Percentiles rank a stretch among this genome's conserved stretches.
Evolutionary conservation across 2,113 vertebrate genomes (phyloP).

Genomic region (Gavia stellata): DNA sequence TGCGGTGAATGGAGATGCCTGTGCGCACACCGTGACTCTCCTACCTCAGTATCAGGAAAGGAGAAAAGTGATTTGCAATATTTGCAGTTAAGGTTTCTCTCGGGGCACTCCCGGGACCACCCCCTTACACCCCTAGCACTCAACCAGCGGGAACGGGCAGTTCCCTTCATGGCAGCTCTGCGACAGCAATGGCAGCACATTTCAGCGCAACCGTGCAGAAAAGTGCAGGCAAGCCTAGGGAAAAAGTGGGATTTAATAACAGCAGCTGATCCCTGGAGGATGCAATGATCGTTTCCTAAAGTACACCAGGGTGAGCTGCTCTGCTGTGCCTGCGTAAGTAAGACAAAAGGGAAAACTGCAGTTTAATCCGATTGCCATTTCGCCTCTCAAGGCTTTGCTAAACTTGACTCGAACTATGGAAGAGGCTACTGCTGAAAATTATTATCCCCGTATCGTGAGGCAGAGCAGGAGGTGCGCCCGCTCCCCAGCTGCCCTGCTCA

Average conservation of each 20-base stretch:
- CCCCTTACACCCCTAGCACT: slow-evolving; percentile 69
- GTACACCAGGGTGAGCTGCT: background rate
- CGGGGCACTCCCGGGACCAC: slow-evolving; percentile 70
- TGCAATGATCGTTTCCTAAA: background rate
- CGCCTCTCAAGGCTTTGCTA: rapidly evolving
- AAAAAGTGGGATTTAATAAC: rapidly evolving
- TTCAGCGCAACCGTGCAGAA: background rate
- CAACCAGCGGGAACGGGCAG: slow-evolving; percentile 66
- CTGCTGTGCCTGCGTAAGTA: background rate
- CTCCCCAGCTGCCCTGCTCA: background rate
- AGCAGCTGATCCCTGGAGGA: background rate
- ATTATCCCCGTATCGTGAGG: rapidly evolving
- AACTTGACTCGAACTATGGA: background rate
- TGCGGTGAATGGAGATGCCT: rapidly evolving
- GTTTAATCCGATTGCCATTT: background rate
- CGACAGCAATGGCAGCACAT: background rate
- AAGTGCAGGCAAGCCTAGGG: background rate
- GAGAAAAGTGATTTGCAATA: slow-evolving; percentile 74
- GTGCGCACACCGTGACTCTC: background rate
- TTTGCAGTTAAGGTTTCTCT: slow-evolving; percentile 76
- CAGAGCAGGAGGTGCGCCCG: background rate
- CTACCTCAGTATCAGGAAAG: slow-evolving; percentile 72
- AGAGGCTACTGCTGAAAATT: background rate
- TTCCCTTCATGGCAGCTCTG: slow-evolving; percentile 71
- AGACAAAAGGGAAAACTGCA: background rate